phyloP scores from a whole-genome alignment of 2,888 invertebrate genomes.

The Melolontha melolontha region DNA sequence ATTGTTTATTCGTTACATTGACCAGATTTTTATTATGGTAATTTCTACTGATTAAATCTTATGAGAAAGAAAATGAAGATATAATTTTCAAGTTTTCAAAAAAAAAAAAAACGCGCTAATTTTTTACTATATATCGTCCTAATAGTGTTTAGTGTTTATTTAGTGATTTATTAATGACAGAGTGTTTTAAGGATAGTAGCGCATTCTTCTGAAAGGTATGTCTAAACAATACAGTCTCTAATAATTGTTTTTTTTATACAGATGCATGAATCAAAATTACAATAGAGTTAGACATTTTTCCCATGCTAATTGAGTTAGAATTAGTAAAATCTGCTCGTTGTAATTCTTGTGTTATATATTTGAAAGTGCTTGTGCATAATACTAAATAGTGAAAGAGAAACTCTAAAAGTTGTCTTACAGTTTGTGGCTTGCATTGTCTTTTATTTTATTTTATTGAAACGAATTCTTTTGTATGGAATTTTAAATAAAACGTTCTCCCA shows the following conservation, averaged over 20 bases:
- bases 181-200: conserved; percentile 37
- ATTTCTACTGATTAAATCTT: neutral
- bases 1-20: conserved; percentile 13
- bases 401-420: conserved; percentile 37
- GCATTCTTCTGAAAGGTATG: conserved; percentile 28
- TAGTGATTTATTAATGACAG: conserved; percentile 29
- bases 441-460: conserved; percentile 13
- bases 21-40: conserved; percentile 1
- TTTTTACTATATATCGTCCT: neutral
- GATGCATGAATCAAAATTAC: neutral
- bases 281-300: conserved; percentile 2
- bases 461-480: neutral
- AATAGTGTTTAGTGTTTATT: conserved; percentile 27
- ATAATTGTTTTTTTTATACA: neutral
- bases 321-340: conserved; percentile 1
- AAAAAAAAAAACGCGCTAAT: neutral
- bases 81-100: conserved; percentile 4
- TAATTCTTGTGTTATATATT: conserved; percentile 39
- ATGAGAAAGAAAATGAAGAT: conserved; percentile 2
- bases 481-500: no score
- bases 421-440: conserved; percentile 17
- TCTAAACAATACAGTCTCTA: neutral
- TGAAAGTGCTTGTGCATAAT: conserved; percentile 47
- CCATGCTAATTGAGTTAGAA: neutral
- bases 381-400: conserved; percentile 50